Evolutionary conservation across 2,888 invertebrate species (phyloP), one percentile per base, ranked within the genome.

Genomic region (Drosophila hamatofila): DNA sequence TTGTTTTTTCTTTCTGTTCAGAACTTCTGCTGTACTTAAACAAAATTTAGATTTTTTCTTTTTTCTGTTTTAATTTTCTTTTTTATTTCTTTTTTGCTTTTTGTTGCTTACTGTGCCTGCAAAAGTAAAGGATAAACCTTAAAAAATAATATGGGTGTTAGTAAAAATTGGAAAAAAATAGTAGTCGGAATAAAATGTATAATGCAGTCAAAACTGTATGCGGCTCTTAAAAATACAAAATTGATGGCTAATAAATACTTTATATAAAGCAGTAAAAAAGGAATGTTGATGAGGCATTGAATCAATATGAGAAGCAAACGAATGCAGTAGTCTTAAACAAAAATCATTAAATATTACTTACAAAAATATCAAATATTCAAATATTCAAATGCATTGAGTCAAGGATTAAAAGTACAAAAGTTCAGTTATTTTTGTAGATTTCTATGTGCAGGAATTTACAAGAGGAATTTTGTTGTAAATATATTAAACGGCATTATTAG

Each of bases 71-170:
- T 79, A 70, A 70, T 72, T 70, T 56, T 8, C 0, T 56, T 54
- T 63, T 70, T 70, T 76, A 58, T 56, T 51, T 66, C 4, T 73
- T 67, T 69, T 59, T 72, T 62, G 66, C 75, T 72, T 76, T 76
- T 80, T 79, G 74, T 80, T 79, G 78, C 83, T 93, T 93, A 93
- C 92, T 93, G 92, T 93, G 92, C 93, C 92, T 93, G 92, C 92
- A 93, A 93, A 91, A 93, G 92, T 93, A 93, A 92, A 92, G 93
- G 92, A 92, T 93, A 93, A 92, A 92, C 92, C 93, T 93, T 93
- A 93, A 92, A 92, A 92, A 92, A 92, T 93, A 92, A 92, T 92
- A 92, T 91, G 92, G 91, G 92, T 92, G 92, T 92, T 92, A 92
- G 92, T 92, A 92, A 91, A 84, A 92, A 92, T 91, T 90, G 89